Evolutionary conservation across 2,888 invertebrate species (phyloP).

Genomic region (Halictus ligatus): DNA sequence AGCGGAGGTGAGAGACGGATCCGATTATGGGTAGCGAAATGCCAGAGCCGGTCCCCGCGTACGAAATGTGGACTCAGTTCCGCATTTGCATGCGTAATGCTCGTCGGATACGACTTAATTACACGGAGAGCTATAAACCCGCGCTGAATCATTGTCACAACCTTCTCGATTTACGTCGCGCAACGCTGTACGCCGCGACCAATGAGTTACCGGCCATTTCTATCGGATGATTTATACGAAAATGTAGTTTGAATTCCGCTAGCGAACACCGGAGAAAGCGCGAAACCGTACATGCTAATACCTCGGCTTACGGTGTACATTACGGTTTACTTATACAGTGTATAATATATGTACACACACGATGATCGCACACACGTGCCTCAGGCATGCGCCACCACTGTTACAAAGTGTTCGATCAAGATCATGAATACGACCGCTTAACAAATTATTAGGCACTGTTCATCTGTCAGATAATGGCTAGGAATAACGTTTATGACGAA

Average conservation of each 20-base stretch:
- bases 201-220: slow-evolving; percentile 77
- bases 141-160: slow-evolving; percentile 78
- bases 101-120: slow-evolving; percentile 74
- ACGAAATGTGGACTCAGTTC: slow-evolving; percentile 33
- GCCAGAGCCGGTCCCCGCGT: not conserved
- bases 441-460: not conserved
- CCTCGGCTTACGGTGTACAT: slow-evolving; percentile 64
- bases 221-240: slow-evolving; percentile 75
- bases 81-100: slow-evolving; percentile 65
- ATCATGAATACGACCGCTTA: not conserved
- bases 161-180: slow-evolving; percentile 75
- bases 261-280: slow-evolving; percentile 47
- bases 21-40: slow-evolving; percentile 44
- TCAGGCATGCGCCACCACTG: not conserved
- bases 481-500: no score
- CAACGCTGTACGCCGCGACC: slow-evolving; percentile 55
- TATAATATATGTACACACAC: slow-evolving; percentile 33
- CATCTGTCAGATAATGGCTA: no score
- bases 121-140: slow-evolving; percentile 75
- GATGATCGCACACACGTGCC: slow-evolving; percentile 10
- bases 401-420: not conserved
- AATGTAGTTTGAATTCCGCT: slow-evolving; percentile 78
- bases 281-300: slow-evolving; percentile 70
- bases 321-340: slow-evolving; percentile 70
- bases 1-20: slow-evolving; percentile 24